Conservation (phyloP, 2,113 vertebrate species). For the Piaya cayana region DNA sequence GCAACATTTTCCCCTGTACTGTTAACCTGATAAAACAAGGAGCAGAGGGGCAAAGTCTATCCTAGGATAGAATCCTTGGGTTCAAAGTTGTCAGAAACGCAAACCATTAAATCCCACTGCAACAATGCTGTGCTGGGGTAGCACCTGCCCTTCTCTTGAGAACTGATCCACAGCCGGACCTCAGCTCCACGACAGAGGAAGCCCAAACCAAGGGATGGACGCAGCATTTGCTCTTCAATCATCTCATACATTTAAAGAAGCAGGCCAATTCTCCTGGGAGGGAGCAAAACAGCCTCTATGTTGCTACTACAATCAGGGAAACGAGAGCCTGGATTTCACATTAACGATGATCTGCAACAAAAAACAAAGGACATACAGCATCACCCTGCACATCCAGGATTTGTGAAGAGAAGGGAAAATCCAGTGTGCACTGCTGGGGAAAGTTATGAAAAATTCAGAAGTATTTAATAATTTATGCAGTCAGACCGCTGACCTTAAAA, state of each 20-base stretch:
- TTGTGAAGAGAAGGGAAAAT: not conserved
- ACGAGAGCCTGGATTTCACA: not conserved
- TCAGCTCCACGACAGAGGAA: not conserved
- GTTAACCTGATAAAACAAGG: not conserved
- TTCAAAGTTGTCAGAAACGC: not conserved
- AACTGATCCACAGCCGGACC: not conserved
- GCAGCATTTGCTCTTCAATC: not conserved
- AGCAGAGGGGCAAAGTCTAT: not conserved
- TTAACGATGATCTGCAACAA: not conserved
- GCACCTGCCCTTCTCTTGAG: rapidly evolving
- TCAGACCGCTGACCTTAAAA: slow-evolving; percentile 67
- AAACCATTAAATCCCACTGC: not conserved
- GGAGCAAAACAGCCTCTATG: not conserved
- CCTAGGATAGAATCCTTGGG: not conserved
- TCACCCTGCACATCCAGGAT: not conserved
- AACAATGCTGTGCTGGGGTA: not conserved
- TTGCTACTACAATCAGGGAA: not conserved
- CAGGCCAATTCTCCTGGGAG: not conserved
- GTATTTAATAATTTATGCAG: slow-evolving; percentile 60
- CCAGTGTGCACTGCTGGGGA: not conserved
- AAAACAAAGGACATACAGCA: not conserved
- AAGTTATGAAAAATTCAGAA: slow-evolving; percentile 67
- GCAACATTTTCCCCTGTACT: not conserved
- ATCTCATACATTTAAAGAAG: not conserved
- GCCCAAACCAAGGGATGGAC: not conserved